These are phyloP conservation scores for Lepidurus packardi DNA, from an alignment of 1,140 invertebrate genomes.

Conservation along the genomic window DNA sequence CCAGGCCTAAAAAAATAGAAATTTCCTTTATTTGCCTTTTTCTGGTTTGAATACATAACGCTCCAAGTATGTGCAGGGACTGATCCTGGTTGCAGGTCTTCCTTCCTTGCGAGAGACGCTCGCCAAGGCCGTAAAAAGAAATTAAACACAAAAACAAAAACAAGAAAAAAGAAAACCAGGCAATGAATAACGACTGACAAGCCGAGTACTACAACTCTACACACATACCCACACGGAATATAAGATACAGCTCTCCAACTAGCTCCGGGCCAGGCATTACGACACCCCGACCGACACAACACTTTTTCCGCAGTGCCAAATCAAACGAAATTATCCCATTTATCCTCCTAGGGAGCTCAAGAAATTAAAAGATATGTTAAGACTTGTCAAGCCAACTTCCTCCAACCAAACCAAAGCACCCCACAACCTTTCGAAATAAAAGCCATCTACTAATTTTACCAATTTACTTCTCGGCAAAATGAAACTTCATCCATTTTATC, in stretches of 20 bases:
- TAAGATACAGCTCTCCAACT: background rate
- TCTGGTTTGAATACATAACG: too few relatives aligned
- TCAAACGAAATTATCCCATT: slow-evolving; percentile 22
- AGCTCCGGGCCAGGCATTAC: background rate
- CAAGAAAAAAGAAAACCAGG: background rate
- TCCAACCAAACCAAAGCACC: background rate
- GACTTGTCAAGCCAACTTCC: background rate
- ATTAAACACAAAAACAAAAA: background rate
- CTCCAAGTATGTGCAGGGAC: too few relatives aligned
- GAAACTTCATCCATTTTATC: background rate
- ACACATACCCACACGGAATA: background rate
- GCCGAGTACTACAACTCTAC: slow-evolving; percentile 14
- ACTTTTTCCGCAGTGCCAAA: slow-evolving; percentile 18
- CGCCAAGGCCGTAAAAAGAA: slow-evolving; percentile 3
- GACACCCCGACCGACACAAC: slow-evolving; percentile 16
- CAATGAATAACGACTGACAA: slow-evolving; percentile 13
- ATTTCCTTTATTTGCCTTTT: too few relatives aligned
- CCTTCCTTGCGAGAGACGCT: background rate
- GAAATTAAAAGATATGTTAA: slow-evolving; percentile 20
- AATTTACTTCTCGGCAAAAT: too few relatives aligned
- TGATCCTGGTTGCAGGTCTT: too few relatives aligned
- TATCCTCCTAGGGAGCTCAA: slow-evolving; percentile 1
- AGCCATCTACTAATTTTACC: too few relatives aligned
- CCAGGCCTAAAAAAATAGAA: too few relatives aligned
- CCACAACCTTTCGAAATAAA: too few relatives aligned